Evolutionary conservation across 2,888 invertebrate genomes (phyloP), one percentile per base, ranked within the genome.

Genomic region (Bembecia ichneumoniformis): DNA sequence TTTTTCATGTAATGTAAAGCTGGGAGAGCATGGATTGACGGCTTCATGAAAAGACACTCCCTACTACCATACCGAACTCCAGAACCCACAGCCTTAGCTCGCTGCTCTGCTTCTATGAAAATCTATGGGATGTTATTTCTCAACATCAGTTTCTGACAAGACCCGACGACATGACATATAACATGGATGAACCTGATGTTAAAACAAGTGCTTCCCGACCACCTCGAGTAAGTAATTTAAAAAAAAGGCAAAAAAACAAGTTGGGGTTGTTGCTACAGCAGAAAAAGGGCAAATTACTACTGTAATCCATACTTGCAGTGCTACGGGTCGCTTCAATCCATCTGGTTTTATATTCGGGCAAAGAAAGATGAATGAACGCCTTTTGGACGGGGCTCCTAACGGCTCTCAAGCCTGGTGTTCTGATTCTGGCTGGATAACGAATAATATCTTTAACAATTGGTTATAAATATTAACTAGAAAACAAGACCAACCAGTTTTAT

Each of bases 401-500:
- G 1, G 1, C 35, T 35, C 35, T 35, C 1, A 35, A 35, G 35
- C 35, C 11, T 35, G 35, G 35, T 1, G 35, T 1, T 35, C 35
- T n/a, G n/a, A n/a, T n/a, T n/a, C n/a, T 11, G 35, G 35, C 11
- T 35, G 1, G 35, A 35, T 10, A 35, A 35, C 35, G 11, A 35
- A 35, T 11, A 35, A 35, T 11, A 35, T 11, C 1, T 35, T 35
- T 35, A 35, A 35, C 35, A 35, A 35, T 11, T 1, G 35, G 35
- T 35, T 7, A 11, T 11, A 35, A 35, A 35, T 35, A 35, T 35
- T 35, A 35, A 9, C 35, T 7, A 35, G 35, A 35, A 35, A 11
- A 35, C 35, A 35, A 35, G 35, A 35, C 35, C 35, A 35, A 35
- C 46, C 49, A 15, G 44, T 50, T 1, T 47, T 50, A 44, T 43